These are phyloP conservation scores for Cepaea hortensis DNA, from an alignment of 2,888 invertebrate genomes.

Conservation along the genomic window DNA sequence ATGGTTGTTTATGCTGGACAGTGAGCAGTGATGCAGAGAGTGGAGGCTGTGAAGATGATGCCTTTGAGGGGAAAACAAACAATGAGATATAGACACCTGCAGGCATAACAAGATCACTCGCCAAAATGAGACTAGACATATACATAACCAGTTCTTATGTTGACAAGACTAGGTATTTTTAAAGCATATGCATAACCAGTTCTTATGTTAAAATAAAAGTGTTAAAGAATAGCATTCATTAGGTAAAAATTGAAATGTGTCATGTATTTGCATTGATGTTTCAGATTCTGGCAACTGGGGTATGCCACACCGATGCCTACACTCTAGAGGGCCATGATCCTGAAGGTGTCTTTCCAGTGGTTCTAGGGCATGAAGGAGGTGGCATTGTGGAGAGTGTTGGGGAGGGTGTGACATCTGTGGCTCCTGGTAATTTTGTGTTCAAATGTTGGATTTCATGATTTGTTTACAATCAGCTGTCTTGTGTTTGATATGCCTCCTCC, in stretches of 20 bases:
- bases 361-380: constrained; percentile 95
- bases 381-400: constrained; percentile 98
- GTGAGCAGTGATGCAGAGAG: too few species aligned
- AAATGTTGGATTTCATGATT: background rate
- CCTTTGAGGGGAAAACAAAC: too few species aligned
- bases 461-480: too few species aligned
- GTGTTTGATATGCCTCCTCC: too few species aligned
- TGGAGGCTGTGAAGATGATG: too few species aligned
- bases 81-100: too few species aligned
- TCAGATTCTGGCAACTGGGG: constrained; percentile 80
- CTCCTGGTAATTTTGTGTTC: constrained; percentile 80
- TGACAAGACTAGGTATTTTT: background rate
- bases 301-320: constrained; percentile 77
- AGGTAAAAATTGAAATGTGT: background rate
- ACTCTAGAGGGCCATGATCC: constrained; percentile 78
- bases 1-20: too few species aligned
- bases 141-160: too few species aligned
- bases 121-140: too few species aligned
- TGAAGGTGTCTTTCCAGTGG: constrained; percentile 82
- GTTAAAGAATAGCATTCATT: too few species aligned
- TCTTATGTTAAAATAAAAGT: background rate
- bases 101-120: too few species aligned
- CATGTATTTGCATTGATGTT: background rate
- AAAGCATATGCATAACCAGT: background rate
- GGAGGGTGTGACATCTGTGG: constrained; percentile 85